Evolutionary conservation across 2,113 vertebrate genomes (phyloP).

Genomic region (Bos indicus): DNA sequence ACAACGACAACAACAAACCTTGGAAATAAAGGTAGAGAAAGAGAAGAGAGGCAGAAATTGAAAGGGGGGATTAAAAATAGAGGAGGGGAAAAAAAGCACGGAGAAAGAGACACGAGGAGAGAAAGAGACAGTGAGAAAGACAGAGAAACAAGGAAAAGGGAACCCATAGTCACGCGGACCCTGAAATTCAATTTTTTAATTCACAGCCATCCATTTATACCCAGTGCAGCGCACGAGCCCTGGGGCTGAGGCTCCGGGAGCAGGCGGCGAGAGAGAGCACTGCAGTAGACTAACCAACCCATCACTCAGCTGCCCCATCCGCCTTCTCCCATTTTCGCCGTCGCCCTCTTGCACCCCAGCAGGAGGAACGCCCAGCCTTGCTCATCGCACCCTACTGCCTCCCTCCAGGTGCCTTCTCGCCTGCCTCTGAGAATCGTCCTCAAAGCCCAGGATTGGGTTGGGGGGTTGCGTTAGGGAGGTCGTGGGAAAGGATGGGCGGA

Average conservation of each 20-base stretch:
- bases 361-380: not conserved
- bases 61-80: not conserved
- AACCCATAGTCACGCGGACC: not conserved
- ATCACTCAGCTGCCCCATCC: not conserved
- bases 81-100: too few relatives aligned
- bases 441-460: not conserved
- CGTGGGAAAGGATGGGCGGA: not conserved
- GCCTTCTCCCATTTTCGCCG: not conserved
- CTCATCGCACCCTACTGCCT: not conserved
- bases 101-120: not conserved
- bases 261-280: not conserved
- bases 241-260: not conserved
- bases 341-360: not conserved
- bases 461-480: not conserved
- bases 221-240: not conserved
- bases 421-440: not conserved
- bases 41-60: not conserved
- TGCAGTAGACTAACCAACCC: slow-evolving; percentile 42
- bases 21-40: too few relatives aligned
- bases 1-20: not conserved
- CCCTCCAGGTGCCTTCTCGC: not conserved
- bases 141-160: not conserved
- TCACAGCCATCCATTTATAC: not conserved
- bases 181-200: not conserved
- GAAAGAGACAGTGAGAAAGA: not conserved